These are phyloP conservation scores for Amphiduros pacificus DNA, from an alignment of 2,888 invertebrate species.

Conservation along the genomic window DNA sequence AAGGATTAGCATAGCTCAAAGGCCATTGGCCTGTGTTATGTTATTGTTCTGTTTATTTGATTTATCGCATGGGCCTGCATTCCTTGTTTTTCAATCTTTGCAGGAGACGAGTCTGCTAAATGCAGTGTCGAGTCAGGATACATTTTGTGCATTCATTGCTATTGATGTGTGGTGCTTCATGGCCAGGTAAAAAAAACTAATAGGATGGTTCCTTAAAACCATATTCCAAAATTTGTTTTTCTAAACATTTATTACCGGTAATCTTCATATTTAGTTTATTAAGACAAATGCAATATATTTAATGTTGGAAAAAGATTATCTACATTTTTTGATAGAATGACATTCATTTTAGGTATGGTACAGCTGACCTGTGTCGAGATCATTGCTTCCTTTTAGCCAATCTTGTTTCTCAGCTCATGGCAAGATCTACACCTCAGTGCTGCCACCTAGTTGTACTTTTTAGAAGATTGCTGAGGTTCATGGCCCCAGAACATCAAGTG, in stretches of 20 bases:
- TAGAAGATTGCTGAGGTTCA: constrained; percentile 41
- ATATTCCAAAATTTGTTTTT: no score
- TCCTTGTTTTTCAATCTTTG: constrained; percentile 6
- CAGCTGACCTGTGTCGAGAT: constrained; percentile 40
- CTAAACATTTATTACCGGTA: no score
- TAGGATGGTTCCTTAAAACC: no score
- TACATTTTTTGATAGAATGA: no score
- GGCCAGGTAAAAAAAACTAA: constrained; percentile 39
- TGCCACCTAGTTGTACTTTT: constrained; percentile 33
- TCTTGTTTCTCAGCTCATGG: constrained; percentile 25
- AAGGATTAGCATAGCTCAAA: no score
- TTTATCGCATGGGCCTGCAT: no score
- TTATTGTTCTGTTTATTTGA: no score
- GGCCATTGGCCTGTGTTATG: no score
- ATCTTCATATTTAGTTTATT: no score
- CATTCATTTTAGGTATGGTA: constrained; percentile 39
- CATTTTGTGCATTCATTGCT: constrained; percentile 36
- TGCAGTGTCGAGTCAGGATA: constrained; percentile 33
- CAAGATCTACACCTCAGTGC: constrained; percentile 21
- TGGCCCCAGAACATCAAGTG: constrained; percentile 51
- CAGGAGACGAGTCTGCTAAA: constrained; percentile 41
- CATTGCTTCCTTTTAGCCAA: constrained; percentile 37
- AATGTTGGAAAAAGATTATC: no score
- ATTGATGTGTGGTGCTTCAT: constrained; percentile 51
- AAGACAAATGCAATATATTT: no score